Evolutionary conservation across 2,113 vertebrate species (phyloP).

Genomic region (Odocoileus virginianus): DNA sequence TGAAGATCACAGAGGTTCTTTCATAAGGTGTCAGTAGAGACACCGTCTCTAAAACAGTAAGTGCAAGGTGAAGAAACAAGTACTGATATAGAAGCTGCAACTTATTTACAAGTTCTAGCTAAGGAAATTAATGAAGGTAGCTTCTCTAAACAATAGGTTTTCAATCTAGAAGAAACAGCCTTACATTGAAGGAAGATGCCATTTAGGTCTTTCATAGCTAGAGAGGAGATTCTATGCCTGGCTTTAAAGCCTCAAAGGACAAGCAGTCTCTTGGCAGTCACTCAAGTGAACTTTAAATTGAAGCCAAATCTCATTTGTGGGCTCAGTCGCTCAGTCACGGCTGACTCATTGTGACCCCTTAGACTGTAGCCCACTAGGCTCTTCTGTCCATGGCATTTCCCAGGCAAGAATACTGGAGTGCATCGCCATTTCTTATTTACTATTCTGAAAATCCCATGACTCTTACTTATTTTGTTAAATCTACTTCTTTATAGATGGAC

Average conservation of each 20-base stretch:
- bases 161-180: neutral
- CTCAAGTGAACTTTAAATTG: neutral
- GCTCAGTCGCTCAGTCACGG: neutral
- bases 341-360: neutral
- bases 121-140: neutral
- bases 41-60: rapidly evolving
- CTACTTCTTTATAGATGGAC: neutral
- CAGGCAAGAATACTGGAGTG: neutral
- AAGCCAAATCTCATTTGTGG: neutral
- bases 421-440: neutral
- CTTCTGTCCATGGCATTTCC: neutral
- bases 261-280: neutral
- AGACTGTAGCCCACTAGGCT: neutral
- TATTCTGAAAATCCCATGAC: neutral
- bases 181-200: neutral
- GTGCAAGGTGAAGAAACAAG: neutral
- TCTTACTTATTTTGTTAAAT: neutral
- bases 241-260: neutral
- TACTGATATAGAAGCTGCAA: neutral
- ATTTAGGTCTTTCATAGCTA: neutral
- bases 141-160: neutral
- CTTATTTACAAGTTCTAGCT: neutral
- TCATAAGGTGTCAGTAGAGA: neutral
- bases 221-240: neutral
- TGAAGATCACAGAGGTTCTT: neutral